These are phyloP conservation scores for Stegodyphus mimosarum DNA, from an alignment of 1,140 invertebrate genomes.

Conservation along the genomic window DNA sequence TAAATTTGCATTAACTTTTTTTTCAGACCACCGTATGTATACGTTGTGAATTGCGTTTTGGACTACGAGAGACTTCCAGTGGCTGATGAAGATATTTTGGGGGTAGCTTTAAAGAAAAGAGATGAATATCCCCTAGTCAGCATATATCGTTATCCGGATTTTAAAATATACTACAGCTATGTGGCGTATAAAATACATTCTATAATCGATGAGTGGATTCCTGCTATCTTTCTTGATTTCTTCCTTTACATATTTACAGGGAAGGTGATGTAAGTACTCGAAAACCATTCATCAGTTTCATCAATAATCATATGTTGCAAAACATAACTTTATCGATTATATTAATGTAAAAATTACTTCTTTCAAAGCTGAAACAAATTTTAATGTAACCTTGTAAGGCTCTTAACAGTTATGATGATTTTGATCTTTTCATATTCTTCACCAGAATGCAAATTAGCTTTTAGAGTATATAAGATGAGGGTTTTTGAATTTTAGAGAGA, in stretches of 20 bases:
- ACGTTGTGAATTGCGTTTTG: constrained; percentile 39
- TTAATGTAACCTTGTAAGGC: too few species aligned
- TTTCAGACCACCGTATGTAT: constrained; percentile 23
- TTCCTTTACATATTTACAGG: constrained; percentile 51
- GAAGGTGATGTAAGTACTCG: constrained; percentile 38
- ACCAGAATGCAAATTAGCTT: too few species aligned
- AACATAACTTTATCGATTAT: too few species aligned
- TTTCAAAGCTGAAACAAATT: too few species aligned
- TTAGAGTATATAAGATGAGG: too few species aligned
- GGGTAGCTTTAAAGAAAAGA: constrained; percentile 26
- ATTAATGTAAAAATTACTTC: too few species aligned
- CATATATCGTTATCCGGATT: constrained; percentile 51
- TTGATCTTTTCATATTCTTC: too few species aligned
- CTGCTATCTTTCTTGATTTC: constrained; percentile 31
- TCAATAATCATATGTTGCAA: too few species aligned
- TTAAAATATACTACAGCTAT: constrained; percentile 23
- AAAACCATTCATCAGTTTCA: not conserved
- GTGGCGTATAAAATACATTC: constrained; percentile 32
- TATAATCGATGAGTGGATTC: constrained; percentile 44
- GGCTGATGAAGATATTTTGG: constrained; percentile 25
- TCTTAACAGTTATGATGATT: too few species aligned
- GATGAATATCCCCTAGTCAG: constrained; percentile 39
- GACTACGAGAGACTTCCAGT: constrained; percentile 34
- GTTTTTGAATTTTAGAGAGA: too few species aligned
- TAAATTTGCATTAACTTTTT: not conserved